Evolutionary conservation across 1,140 invertebrate genomes (phyloP).

Genomic region (Drosophila kepulauana): DNA sequence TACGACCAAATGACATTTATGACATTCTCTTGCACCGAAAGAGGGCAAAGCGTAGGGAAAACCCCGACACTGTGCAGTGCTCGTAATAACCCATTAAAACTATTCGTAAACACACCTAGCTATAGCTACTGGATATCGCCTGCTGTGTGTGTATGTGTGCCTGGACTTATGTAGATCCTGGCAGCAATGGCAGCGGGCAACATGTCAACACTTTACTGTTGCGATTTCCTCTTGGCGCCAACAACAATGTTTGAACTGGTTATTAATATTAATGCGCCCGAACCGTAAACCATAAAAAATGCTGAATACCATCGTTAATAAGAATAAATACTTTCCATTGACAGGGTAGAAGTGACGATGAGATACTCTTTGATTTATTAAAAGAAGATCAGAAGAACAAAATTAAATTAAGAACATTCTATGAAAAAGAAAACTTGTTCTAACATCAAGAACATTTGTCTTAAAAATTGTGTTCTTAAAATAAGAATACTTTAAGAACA

Average conservation of each 20-base stretch:
- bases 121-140: constrained; percentile 21
- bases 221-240: constrained; percentile 47
- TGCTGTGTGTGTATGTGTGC: constrained; percentile 35
- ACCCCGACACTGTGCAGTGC: constrained; percentile 37
- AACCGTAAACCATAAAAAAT: constrained; percentile 39
- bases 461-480: too few species aligned
- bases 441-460: too few species aligned
- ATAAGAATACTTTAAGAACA: too few species aligned
- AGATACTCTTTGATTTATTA: background rate
- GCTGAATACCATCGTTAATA: constrained; percentile 35
- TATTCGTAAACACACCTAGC: constrained; percentile 77
- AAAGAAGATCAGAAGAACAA: too few species aligned
- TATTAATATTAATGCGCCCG: constrained; percentile 72
- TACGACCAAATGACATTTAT: constrained; percentile 80
- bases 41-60: constrained; percentile 26
- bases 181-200: constrained; percentile 23
- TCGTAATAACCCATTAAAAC: constrained; percentile 80
- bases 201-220: constrained; percentile 50
- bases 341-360: background rate
- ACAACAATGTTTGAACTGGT: constrained; percentile 64
- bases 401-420: too few species aligned
- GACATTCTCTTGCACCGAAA: constrained; percentile 55
- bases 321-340: constrained; percentile 27
- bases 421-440: too few species aligned
- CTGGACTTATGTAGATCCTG: constrained; percentile 54